Evolutionary conservation across 2,797 vertebrate genomes (phyloP), one percentile per base, ranked within the genome.

Genomic region (Ctenochaetus hawaiiensis): DNA sequence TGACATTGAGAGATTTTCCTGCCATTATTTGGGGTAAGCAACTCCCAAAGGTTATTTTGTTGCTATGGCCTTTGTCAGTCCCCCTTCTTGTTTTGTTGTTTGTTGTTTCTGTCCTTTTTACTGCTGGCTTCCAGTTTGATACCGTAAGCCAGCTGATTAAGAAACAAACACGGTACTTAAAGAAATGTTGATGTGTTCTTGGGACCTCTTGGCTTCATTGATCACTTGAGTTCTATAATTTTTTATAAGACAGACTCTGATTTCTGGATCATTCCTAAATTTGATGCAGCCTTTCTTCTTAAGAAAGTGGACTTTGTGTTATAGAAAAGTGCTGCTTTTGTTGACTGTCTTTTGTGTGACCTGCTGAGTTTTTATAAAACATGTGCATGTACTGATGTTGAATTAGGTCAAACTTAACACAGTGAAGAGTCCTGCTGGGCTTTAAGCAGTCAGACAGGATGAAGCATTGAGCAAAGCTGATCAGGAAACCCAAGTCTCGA

Each of bases 1-100:
- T 89, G 90, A 91, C 90, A 91, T 81, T 78, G 83, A 88, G 87
- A 85, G 67, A 78, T 87, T 91, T 93, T 93, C 90, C 90, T 91
- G 89, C 72, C 72, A 91, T 92, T 93, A 92, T 91, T 85, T 87
- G 61, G 78, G 41, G 77, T 81, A 75, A 84, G 75, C 82, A 90
- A 83, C 80, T 90, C 85, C 82, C 63, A 80, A 79, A 72, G 83
- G 75, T 91, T 61, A 75, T 75, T 87, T 57, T 88, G 74, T 82
- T 20, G 14, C 85, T 82, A 68, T 12, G 1, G 80, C 53, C 73
- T 43, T 65, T 82, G 72, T 84, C 76, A 56, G 34, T 47, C 30
- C 39, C 34, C 39, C 2, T 60, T 14, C 43, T 75, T 53, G 54
- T 72, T 83, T 72, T 34, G 30, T 34, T 34, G 30, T 34, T 34